These are phyloP conservation scores for Genyomyrus donnyi DNA, from an alignment of 2,113 vertebrate species.

Conservation along the genomic window DNA sequence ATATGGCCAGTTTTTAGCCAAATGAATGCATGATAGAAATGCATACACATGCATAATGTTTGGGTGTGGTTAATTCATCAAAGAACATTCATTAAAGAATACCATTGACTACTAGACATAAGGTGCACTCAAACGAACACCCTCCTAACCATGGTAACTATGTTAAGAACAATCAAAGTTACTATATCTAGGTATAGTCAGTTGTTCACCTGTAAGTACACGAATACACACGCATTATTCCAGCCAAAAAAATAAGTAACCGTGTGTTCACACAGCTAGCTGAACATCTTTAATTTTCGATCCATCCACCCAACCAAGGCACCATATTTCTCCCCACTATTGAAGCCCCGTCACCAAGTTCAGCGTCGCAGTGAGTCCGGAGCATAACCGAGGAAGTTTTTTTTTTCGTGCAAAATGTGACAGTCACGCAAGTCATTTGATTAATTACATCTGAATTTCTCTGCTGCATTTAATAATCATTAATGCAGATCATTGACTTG, in stretches of 20 bases:
- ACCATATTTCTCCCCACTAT: not conserved
- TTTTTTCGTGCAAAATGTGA: not conserved
- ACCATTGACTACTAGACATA: not conserved
- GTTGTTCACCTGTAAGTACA: not conserved
- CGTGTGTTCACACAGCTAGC: not conserved
- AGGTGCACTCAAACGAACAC: not conserved
- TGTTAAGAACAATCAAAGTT: not conserved
- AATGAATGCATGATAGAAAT: not conserved
- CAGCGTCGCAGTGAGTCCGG: not conserved
- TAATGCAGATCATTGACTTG: not conserved
- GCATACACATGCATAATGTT: not conserved
- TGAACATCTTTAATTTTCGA: not conserved
- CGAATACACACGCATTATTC: not conserved
- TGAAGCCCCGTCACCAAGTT: not conserved
- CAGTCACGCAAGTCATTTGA: not conserved
- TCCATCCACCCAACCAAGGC: not conserved
- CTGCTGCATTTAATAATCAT: not conserved
- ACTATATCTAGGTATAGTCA: not conserved
- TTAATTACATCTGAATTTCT: not conserved
- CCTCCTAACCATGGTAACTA: not conserved
- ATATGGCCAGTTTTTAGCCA: not conserved
- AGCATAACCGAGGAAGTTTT: not conserved
- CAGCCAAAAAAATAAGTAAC: not conserved
- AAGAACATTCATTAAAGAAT: not conserved
- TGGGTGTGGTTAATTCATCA: not conserved